Base-by-base conservation (phyloP, 2,888 invertebrate species). In the Carpatolechia fugitivella region DNA sequence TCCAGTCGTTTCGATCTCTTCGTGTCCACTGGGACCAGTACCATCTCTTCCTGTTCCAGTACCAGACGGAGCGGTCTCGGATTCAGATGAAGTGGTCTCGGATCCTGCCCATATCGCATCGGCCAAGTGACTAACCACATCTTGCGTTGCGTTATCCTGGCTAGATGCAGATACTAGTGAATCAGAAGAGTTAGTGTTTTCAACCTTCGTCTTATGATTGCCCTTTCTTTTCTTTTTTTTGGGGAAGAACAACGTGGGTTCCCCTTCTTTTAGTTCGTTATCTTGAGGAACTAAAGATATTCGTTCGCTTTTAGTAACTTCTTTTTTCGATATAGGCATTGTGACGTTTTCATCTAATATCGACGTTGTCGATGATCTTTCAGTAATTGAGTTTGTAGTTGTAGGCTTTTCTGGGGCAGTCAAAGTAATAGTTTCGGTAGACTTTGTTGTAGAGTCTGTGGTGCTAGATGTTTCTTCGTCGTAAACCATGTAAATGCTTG, bases 171-270 rank as follows among this genome's bases (percentile, higher is more conserved):
- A 60, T 29, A 44, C 13, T 20, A 13, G 5, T 6, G 8, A 4
- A 44, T 29, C 44, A 3, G 29, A n/a, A 1, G 44, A 13, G 6
- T 13, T 29, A 20, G 24, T 5, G 8, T 3, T 44, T 1, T 29
- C 13, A 16, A 30, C 2, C 52, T 20, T 70, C 3, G 62, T 30
- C 46, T 74, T 82, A 24, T 65, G 64, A 24, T 61, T 74, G 11
- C 69, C 72, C 56, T 72, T 86, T 35, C 63, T 78, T 54, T 78
- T 83, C 35, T 70, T 71, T 54, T 70, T 75, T 59, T 80, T 80
- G 0, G 87, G 84, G 62, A 85, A 84, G 66, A 85, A 88, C 10
- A 84, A 58, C 1, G 85, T 78, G 0, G 88, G 88, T 60, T 86
- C 85, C 0, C 65, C 72, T 40, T 76, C 79, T 60, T 78, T 79